These are phyloP conservation scores for Phrynocephalus vlangalii DNA, from an alignment of 2,797 vertebrate genomes.

Conservation along the genomic window DNA sequence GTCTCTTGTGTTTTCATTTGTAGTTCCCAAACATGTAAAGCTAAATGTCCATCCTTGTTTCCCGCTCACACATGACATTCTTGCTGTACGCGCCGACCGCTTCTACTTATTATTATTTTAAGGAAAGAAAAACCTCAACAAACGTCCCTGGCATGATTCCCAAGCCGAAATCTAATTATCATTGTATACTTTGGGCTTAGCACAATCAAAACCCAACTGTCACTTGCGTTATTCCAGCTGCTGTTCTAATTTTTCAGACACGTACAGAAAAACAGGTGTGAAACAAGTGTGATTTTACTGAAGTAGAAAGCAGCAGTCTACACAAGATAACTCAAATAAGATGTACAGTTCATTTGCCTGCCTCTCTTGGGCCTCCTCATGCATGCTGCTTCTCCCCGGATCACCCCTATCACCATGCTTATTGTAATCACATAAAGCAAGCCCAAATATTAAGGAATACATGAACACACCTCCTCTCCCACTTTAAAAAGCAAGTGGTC, in stretches of 20 bases:
- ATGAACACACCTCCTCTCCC: not conserved
- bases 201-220: not conserved
- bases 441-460: not conserved
- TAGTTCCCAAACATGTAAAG: not conserved
- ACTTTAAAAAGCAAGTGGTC: not conserved
- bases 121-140: not conserved
- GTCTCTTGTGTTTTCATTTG: not conserved
- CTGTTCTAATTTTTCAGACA: conserved; percentile 2
- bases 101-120: not conserved
- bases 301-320: not conserved
- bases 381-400: not conserved
- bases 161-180: not conserved
- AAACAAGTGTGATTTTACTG: conserved; percentile 5
- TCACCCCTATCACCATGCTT: not conserved
- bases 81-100: not conserved
- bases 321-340: not conserved
- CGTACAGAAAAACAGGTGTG: not conserved
- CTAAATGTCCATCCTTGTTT: conserved; percentile 8
- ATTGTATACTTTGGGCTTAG: not conserved
- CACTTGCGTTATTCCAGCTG: not conserved
- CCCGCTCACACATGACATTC: not conserved
- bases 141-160: not conserved
- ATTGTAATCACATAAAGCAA: not conserved
- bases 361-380: not conserved
- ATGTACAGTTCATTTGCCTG: not conserved